Base-by-base conservation (phyloP, 2,888 invertebrate genomes). In the Argyresthia goedartella region DNA sequence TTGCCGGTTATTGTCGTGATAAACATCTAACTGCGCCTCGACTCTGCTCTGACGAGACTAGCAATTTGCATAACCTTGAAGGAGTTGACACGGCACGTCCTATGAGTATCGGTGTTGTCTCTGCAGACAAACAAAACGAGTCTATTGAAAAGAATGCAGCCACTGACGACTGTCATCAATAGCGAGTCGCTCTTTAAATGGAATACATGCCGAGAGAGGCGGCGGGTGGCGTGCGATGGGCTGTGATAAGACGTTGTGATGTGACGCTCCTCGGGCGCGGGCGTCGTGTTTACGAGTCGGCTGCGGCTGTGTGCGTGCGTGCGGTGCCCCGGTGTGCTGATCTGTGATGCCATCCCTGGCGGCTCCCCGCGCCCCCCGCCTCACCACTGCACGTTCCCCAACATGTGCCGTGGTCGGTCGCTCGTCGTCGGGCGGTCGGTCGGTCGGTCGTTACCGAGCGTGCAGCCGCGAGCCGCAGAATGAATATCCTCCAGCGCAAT, bases 171-270 rank as follows among this genome's bases (percentile, higher is more conserved):
- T 71, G 71, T 65, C 69, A 41, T 34, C 44, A 42, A 13, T 51
- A 45, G 64, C 69, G 66, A 71, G 71, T 71, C 69, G 76, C 9
- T 14, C 8, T n/a, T n/a, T n/a, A n/a, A n/a, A n/a, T n/a, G n/a
- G n/a, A n/a, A n/a, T n/a, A n/a, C n/a, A n/a, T n/a, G n/a, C n/a
- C 4, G 33, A 35, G 11, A 69, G 66, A 64, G 71, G 65, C 69
- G 69, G 76, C 73, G 77, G 79, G 67, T 80, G 76, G 82, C 67
- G 82, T 81, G 84, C 73, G 85, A 86, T 86, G 85, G n/a, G 79
- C 80, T 76, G 74, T 84, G 84, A 86, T 86, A 85, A 85, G 79
- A 79, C 78, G n/a, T n/a, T n/a, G n/a, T n/a, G n/a, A n/a, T n/a
- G 75, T 80, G 84, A 80, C 81, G 81, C 76, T 81, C 73, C 68